A percentile compares a stretch with the other conserved stretches of the same genome.
Evolutionary conservation across 2,888 invertebrate genomes (phyloP).

Genomic region (Agrochola lota): DNA sequence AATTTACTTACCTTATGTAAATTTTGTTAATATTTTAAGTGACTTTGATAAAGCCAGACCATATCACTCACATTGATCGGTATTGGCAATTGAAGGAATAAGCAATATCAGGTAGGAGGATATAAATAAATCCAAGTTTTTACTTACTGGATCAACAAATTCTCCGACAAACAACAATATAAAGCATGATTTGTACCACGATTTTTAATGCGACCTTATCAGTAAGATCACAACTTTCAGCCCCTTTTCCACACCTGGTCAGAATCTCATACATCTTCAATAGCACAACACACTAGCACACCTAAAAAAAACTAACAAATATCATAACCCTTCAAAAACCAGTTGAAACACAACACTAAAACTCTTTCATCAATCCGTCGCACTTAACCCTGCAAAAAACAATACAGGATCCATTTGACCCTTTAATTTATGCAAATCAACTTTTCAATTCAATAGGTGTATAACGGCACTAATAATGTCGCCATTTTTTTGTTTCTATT

Average conservation of each 20-base stretch:
- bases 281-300: conserved; percentile 11
- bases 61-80: too few relatives aligned
- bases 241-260: conserved; percentile 21
- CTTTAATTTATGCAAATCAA: conserved; percentile 68
- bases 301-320: conserved; percentile 57
- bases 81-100: too few relatives aligned
- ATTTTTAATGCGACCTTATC: conserved; percentile 19
- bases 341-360: conserved; percentile 68
- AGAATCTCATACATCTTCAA: conserved; percentile 26
- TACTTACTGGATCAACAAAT: too few relatives aligned
- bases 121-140: too few relatives aligned
- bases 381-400: conserved; percentile 65
- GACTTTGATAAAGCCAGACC: too few relatives aligned
- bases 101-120: too few relatives aligned
- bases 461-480: conserved; percentile 68
- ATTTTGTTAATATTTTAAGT: too few relatives aligned
- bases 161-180: too few relatives aligned
- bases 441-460: conserved; percentile 63
- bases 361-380: conserved; percentile 66
- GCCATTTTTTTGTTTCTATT: conserved; percentile 67
- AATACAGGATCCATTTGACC: conserved; percentile 65
- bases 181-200: not conserved
- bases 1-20: too few relatives aligned
- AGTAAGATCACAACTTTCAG: not conserved
- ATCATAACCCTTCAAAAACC: conserved; percentile 66